phyloP scores from a whole-genome alignment of 2,113 vertebrate genomes.

The Lophius piscatorius region DNA sequence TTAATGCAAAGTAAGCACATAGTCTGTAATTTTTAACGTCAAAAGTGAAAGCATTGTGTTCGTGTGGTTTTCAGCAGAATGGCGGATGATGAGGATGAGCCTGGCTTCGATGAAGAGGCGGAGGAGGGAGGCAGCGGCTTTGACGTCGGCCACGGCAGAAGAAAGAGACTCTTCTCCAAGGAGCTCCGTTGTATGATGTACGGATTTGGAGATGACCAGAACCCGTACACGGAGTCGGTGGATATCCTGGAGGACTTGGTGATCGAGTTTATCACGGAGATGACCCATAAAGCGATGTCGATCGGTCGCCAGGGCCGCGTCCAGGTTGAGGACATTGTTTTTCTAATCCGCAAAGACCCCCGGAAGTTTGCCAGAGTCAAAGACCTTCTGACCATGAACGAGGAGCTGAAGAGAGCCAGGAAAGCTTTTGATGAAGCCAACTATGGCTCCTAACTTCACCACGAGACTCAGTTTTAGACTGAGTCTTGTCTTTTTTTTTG shows the following conservation, averaged over 20 bases:
- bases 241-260: conserved; percentile 98
- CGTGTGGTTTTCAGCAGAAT: conserved; percentile 48
- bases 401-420: conserved; percentile 94
- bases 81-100: conserved; percentile 82
- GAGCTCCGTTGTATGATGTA: conserved; percentile 99
- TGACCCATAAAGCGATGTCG: conserved; percentile 99
- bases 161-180: conserved; percentile 96
- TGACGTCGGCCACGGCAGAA: conserved; percentile 88
- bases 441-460: conserved; percentile 86
- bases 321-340: conserved; percentile 98
- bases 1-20: no score
- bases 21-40: no score
- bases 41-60: no score
- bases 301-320: conserved; percentile 96
- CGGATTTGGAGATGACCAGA: conserved; percentile 98
- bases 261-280: conserved; percentile 98
- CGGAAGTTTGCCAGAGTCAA: conserved; percentile 97
- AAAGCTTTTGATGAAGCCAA: conserved; percentile 98
- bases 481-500: no score
- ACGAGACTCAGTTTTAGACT: neutral
- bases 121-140: conserved; percentile 86
- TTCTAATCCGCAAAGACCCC: conserved; percentile 95
- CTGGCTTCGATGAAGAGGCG: conserved; percentile 88
- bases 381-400: conserved; percentile 98
- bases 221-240: conserved; percentile 97